Conservation (phyloP, 2,888 invertebrate species). For the Eucriotettix oculatus region DNA sequence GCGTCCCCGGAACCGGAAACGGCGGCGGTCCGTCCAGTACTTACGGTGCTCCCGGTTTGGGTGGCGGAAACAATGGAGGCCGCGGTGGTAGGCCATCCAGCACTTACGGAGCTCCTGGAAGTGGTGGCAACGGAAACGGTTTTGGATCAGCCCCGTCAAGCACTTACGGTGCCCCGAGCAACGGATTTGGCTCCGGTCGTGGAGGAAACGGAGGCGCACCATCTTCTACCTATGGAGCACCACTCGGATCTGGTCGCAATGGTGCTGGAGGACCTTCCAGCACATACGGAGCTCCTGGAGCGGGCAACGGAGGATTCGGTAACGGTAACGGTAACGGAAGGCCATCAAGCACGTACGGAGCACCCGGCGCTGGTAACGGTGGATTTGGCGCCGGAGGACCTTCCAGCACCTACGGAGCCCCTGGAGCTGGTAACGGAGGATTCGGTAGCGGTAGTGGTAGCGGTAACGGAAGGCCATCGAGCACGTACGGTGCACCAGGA, state of each 20-base stretch:
- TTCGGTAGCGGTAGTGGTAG: slow-evolving; percentile 1
- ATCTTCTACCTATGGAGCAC: not conserved
- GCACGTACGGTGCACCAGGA: slow-evolving; percentile 4
- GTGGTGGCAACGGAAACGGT: not conserved
- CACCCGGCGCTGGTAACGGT: not conserved
- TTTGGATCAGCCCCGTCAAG: slow-evolving; percentile 2
- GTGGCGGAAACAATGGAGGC: not conserved
- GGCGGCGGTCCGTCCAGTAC: slow-evolving; percentile 3
- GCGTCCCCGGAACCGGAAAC: slow-evolving; percentile 1
- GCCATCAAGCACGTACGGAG: slow-evolving; percentile 6
- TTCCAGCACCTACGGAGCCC: not conserved
- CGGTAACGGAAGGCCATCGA: slow-evolving; percentile 3
- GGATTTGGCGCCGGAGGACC: not conserved
- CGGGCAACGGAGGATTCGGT: not conserved
- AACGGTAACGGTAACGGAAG: not conserved
- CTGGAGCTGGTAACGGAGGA: not conserved
- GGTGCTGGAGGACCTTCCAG: slow-evolving; percentile 1
- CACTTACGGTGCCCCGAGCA: slow-evolving; percentile 2
- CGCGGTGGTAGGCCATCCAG: slow-evolving; percentile 1
- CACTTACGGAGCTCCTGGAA: not conserved
- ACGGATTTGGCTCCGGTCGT: not conserved
- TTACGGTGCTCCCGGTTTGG: not conserved
- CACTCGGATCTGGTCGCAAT: not conserved
- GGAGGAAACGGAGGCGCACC: not conserved
- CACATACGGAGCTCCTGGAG: slow-evolving; percentile 4